phyloP scores from a whole-genome alignment of 2,113 vertebrate species.

The Pyrgilauda ruficollis region DNA sequence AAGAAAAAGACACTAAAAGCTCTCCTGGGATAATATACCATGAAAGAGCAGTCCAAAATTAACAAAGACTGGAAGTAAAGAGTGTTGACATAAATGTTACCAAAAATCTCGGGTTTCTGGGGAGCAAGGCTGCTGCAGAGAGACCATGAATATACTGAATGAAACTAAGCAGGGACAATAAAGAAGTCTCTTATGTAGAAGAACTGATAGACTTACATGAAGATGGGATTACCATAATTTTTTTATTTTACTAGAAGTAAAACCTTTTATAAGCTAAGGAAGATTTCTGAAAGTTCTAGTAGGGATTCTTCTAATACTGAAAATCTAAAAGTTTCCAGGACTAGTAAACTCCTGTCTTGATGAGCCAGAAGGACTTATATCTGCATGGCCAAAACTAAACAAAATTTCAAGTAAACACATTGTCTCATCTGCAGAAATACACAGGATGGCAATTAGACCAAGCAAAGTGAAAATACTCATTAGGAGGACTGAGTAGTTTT shows the following conservation, averaged over 20 bases:
- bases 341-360: rapidly evolving
- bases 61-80: background rate
- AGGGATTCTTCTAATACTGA: background rate
- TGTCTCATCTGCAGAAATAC: background rate
- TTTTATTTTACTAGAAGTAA: background rate
- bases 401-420: background rate
- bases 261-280: background rate
- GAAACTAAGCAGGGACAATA: background rate
- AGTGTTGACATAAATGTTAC: background rate
- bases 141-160: background rate
- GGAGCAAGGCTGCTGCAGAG: background rate
- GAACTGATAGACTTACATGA: background rate
- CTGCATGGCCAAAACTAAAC: background rate
- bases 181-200: background rate
- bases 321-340: background rate
- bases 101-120: background rate
- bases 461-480: background rate
- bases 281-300: background rate
- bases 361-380: background rate
- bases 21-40: background rate
- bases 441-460: background rate
- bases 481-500: background rate
- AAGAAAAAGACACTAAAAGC: background rate
- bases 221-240: background rate
- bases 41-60: background rate